Conservation (phyloP, 1,140 invertebrate species). For the Drosophila asahinai region DNA sequence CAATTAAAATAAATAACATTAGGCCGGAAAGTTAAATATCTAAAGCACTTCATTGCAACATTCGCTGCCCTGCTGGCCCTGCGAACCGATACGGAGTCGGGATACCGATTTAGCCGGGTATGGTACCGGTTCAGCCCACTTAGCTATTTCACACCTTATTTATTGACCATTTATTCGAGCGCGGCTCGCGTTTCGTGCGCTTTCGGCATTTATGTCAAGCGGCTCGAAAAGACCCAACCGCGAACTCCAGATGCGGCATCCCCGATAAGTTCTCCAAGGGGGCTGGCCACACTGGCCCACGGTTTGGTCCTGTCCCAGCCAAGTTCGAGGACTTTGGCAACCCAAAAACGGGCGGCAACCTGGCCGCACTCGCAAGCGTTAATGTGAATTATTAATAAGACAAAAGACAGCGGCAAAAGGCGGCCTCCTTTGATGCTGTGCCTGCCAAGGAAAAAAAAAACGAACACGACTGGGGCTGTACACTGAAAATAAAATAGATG, state of each 20-base stretch:
- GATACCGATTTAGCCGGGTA: slow-evolving; percentile 25
- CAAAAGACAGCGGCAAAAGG: slow-evolving; percentile 81
- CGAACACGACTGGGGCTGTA: slow-evolving; percentile 24
- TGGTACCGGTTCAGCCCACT: slow-evolving; percentile 53
- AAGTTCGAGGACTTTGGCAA: slow-evolving; percentile 12
- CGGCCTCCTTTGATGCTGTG: slow-evolving; percentile 69
- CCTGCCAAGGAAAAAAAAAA: slow-evolving; percentile 16
- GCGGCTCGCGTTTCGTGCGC: slow-evolving; percentile 67
- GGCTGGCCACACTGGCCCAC: slow-evolving; percentile 70
- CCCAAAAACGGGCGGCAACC: slow-evolving; percentile 66
- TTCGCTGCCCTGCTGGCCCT: slow-evolving; percentile 2
- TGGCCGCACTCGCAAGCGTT: slow-evolving; percentile 83
- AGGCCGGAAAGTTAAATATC: slow-evolving; percentile 41
- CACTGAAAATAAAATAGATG: slow-evolving; percentile 1
- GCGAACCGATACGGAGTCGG: slow-evolving; percentile 3
- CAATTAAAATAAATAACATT: slow-evolving; percentile 67
- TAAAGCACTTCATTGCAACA: slow-evolving; percentile 17
- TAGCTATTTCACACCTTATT: slow-evolving; percentile 84
- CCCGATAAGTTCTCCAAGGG: slow-evolving; percentile 59
- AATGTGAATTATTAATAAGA: slow-evolving; percentile 85
- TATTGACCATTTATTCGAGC: slow-evolving; percentile 68
- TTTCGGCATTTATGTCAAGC: slow-evolving; percentile 81
- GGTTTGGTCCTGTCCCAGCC: slow-evolving; percentile 4
- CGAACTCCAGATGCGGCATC: slow-evolving; percentile 43
- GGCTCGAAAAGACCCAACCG: slow-evolving; percentile 14